phyloP scores from a whole-genome alignment of 1,140 invertebrate genomes.

The Dendrolimus punctatus region DNA sequence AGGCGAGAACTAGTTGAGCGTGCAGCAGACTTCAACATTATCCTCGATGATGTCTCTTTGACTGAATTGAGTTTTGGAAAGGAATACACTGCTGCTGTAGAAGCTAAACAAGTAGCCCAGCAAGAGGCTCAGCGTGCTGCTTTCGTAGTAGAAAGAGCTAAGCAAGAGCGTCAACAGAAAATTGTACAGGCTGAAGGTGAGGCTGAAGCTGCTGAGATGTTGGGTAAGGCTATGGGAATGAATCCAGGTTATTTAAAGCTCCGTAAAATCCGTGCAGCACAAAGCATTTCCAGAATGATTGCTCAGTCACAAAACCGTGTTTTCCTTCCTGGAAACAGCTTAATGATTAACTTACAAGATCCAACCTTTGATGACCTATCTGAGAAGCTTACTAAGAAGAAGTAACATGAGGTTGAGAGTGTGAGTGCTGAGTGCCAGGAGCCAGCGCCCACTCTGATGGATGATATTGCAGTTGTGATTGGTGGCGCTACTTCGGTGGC shows the following conservation, averaged over 20 bases:
- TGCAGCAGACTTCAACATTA: slow-evolving; percentile 99
- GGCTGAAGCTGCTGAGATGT: slow-evolving; percentile 98
- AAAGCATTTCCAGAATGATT: slow-evolving; percentile 98
- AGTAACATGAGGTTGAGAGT: slow-evolving; percentile 73
- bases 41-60: slow-evolving; percentile 99
- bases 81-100: slow-evolving; percentile 99
- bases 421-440: slow-evolving; percentile 40
- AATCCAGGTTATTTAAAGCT: slow-evolving; percentile 99
- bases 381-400: slow-evolving; percentile 87
- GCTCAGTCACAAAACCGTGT: slow-evolving; percentile 95
- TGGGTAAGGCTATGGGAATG: slow-evolving; percentile 94
- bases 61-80: slow-evolving; percentile 99
- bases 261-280: slow-evolving; percentile 97
- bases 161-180: slow-evolving; percentile 98
- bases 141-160: slow-evolving; percentile 98
- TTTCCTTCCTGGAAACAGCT: slow-evolving; percentile 91
- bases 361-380: slow-evolving; percentile 91
- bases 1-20: slow-evolving; percentile 95
- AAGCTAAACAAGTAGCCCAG: slow-evolving; percentile 99
- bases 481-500: slow-evolving; percentile 53
- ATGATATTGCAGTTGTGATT: slow-evolving; percentile 48
- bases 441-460: slow-evolving; percentile 48
- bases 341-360: slow-evolving; percentile 98
- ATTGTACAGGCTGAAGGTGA: slow-evolving; percentile 99
- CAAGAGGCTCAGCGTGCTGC: slow-evolving; percentile 99